Conservation (phyloP, 2,113 vertebrate genomes). For the Xyrauchen texanus region DNA sequence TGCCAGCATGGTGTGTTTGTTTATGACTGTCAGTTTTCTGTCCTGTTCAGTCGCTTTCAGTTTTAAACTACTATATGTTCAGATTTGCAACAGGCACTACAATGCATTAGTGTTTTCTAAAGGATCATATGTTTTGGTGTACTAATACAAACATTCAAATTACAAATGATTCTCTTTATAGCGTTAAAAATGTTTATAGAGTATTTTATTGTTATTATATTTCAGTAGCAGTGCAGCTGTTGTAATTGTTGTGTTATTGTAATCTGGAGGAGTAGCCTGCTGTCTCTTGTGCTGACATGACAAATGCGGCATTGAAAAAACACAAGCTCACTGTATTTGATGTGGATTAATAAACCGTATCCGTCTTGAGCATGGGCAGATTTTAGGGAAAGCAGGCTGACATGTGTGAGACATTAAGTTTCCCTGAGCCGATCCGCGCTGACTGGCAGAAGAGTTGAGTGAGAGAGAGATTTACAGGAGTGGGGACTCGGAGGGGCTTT, state of each 20-base stretch:
- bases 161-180: too few relatives aligned
- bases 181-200: too few relatives aligned
- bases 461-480: slow-evolving; percentile 79
- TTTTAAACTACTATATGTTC: slow-evolving; percentile 6
- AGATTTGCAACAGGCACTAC: background rate
- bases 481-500: slow-evolving; percentile 78
- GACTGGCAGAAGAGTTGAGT: slow-evolving; percentile 76
- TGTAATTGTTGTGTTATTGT: slow-evolving; percentile 29
- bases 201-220: background rate
- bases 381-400: slow-evolving; percentile 63
- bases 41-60: background rate
- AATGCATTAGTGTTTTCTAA: background rate
- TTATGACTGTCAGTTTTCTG: slow-evolving; percentile 5
- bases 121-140: background rate
- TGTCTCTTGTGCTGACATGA: slow-evolving; percentile 31
- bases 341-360: slow-evolving; percentile 85
- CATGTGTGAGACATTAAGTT: slow-evolving; percentile 73
- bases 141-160: background rate
- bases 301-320: background rate
- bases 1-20: background rate
- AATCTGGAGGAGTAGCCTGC: slow-evolving; percentile 5
- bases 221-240: slow-evolving; percentile 1
- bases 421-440: slow-evolving; percentile 64
- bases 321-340: slow-evolving; percentile 60
- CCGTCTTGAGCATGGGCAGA: slow-evolving; percentile 64